These are phyloP conservation scores for Mya arenaria DNA, from an alignment of 1,140 invertebrate species.

Conservation along the genomic window DNA sequence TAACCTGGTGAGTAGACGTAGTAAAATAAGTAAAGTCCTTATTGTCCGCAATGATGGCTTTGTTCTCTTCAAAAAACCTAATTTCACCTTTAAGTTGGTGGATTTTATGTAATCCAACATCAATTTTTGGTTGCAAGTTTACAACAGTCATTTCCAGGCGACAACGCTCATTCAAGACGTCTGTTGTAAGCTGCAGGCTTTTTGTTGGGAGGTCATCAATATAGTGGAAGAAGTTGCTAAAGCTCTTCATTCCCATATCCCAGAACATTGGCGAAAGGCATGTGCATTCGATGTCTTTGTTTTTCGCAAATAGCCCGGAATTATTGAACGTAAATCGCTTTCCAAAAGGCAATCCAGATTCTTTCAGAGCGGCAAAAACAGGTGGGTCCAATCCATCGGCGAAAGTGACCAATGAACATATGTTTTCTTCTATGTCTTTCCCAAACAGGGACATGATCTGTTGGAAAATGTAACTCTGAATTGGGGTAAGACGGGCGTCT, in stretches of 20 bases:
- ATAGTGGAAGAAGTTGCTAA: background rate
- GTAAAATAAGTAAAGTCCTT: slow-evolving; percentile 28
- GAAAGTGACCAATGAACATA: slow-evolving; percentile 59
- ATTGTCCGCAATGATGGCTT: slow-evolving; percentile 44
- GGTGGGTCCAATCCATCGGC: slow-evolving; percentile 41
- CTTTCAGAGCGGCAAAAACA: slow-evolving; percentile 47
- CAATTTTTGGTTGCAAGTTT: slow-evolving; percentile 10
- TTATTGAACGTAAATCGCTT: slow-evolving; percentile 17
- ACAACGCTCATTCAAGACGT: slow-evolving; percentile 24
- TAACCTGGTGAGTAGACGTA: background rate
- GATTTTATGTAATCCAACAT: slow-evolving; percentile 14
- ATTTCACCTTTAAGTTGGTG: slow-evolving; percentile 7
- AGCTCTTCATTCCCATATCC: slow-evolving; percentile 23
- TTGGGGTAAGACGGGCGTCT: background rate
- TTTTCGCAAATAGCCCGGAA: background rate
- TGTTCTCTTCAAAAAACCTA: background rate
- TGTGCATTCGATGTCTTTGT: background rate
- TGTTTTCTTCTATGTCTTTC: slow-evolving; percentile 63
- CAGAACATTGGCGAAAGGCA: slow-evolving; percentile 20
- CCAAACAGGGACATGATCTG: slow-evolving; percentile 61
- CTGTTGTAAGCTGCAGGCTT: slow-evolving; percentile 26
- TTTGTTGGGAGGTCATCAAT: background rate
- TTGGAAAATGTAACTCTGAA: slow-evolving; percentile 57
- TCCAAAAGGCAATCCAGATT: slow-evolving; percentile 39
- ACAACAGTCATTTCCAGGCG: background rate